Base-by-base conservation (phyloP, 2,797 vertebrate genomes). In the Synanceia verrucosa region DNA sequence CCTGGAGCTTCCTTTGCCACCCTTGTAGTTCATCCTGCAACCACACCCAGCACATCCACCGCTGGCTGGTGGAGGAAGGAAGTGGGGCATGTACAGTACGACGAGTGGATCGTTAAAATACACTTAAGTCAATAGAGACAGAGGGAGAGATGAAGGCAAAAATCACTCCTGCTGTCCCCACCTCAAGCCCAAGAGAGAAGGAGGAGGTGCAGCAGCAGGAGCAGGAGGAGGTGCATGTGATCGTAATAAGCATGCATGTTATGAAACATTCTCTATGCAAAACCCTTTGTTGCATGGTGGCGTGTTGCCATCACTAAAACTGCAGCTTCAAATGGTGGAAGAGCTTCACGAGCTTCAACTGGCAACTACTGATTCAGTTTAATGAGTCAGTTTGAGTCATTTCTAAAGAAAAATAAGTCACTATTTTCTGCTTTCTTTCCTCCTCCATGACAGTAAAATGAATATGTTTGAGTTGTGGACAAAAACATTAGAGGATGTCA, bases 11-110 rank as follows among this genome's bases (percentile, higher is more conserved):
- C 79, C 39, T 29, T 29, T 50, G 37, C 60, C 76, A 70, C 79
- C 70, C 56, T 63, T 34, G 47, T 59, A 34, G 62, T 64, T 76
- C 63, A 58, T 76, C 77, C 75, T 71, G 71, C 57, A 80, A 62
- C 85, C 88, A 83, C 90, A 89, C 88, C 84, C 85, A 47, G 23
- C 55, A 43, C 33, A 65, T 52, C 46, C n/a, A 73, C 60, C 28
- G n/a, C 65, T 51, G 47, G 65, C 2, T n/a, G n/a, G n/a, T n/a
- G n/a, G n/a, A n/a, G n/a, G n/a, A n/a, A n/a, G n/a, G 65, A 76
- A 82, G 41, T 53, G 19, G 46, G 28, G 23, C 66, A 72, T 47
- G 61, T 72, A 81, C 63, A 82, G 64, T 66, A 10, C 10, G 33
- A 66, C 9, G 48, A 78, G 71, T 14, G 43, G 67, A 68, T 84